Evolutionary conservation across 1,140 invertebrate species (phyloP).

Genomic region (Drosophila biarmipes): DNA sequence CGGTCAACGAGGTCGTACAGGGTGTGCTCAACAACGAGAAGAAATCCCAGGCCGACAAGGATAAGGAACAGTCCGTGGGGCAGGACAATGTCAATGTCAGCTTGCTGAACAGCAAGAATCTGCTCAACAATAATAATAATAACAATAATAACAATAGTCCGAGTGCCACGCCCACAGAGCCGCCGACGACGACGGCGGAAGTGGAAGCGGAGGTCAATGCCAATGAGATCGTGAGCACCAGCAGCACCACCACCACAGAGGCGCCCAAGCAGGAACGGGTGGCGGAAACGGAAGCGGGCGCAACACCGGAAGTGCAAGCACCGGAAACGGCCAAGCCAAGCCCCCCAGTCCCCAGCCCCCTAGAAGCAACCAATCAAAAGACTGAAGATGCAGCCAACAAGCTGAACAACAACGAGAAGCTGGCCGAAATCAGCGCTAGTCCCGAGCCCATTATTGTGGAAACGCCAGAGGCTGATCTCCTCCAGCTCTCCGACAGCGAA

Average conservation of each 20-base stretch:
- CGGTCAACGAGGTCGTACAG: slow-evolving; percentile 85
- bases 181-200: slow-evolving; percentile 2
- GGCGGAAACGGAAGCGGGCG: slow-evolving; percentile 9
- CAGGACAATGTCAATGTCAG: slow-evolving; percentile 66
- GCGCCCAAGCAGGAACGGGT: slow-evolving; percentile 10
- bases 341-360: slow-evolving; percentile 17
- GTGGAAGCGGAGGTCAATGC: slow-evolving; percentile 57
- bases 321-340: slow-evolving; percentile 24
- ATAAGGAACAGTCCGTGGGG: slow-evolving; percentile 5
- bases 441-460: slow-evolving; percentile 8
- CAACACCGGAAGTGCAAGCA: slow-evolving; percentile 6
- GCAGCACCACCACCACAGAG: slow-evolving; percentile 15
- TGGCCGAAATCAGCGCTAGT: slow-evolving; percentile 10
- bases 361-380: slow-evolving; percentile 74
- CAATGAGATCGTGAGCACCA: slow-evolving; percentile 56
- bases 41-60: slow-evolving; percentile 41
- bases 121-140: slow-evolving; percentile 74
- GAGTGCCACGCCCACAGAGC: slow-evolving; percentile 11
- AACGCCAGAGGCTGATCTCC: slow-evolving; percentile 8
- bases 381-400: slow-evolving; percentile 76
- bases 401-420: slow-evolving; percentile 74
- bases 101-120: slow-evolving; percentile 77
- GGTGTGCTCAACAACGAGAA: slow-evolving; percentile 81
- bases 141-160: slow-evolving; percentile 55
- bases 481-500: slow-evolving; percentile 30